A percentile compares a stretch with the other conserved stretches of the same genome.
Evolutionary conservation across 2,113 vertebrate genomes (phyloP).

Genomic region (Ascaphus truei): DNA sequence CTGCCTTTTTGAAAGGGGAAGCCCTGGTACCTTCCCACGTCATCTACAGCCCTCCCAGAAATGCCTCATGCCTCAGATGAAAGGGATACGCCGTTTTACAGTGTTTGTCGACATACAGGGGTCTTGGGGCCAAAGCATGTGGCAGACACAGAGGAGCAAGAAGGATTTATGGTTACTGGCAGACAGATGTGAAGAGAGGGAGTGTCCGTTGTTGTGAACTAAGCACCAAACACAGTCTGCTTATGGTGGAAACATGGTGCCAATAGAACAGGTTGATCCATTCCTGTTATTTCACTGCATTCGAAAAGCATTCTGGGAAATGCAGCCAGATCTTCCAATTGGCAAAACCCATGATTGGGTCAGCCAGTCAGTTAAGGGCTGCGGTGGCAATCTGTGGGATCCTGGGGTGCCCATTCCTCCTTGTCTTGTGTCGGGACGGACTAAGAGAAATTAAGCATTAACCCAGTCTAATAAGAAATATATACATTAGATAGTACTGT

Average conservation of each 20-base stretch:
- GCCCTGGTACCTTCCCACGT: constrained; percentile 1
- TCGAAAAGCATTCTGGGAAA: neutral
- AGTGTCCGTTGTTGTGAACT: neutral
- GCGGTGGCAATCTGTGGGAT: too few relatives aligned
- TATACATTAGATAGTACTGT: neutral
- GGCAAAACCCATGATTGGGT: too few relatives aligned
- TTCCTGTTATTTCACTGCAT: neutral
- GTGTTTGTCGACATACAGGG: constrained; percentile 7
- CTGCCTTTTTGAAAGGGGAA: constrained; percentile 7
- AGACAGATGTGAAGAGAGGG: constrained; percentile 6
- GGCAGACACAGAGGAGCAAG: neutral
- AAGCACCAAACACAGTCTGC: neutral
- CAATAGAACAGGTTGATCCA: neutral
- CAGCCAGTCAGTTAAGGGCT: too few relatives aligned
- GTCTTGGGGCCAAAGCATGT: neutral
- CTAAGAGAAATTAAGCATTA: too few relatives aligned
- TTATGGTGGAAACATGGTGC: neutral
- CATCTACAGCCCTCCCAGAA: constrained; percentile 12
- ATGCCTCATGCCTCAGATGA: constrained; percentile 3
- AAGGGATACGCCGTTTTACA: neutral
- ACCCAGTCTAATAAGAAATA: too few relatives aligned
- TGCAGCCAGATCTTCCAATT: neutral
- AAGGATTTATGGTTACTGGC: constrained; percentile 19
- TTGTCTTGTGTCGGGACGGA: too few relatives aligned
- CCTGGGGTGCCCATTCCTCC: too few relatives aligned